A percentile compares a stretch with the other conserved stretches of the same genome.
These are phyloP conservation scores for Plagodis dolabraria DNA, from an alignment of 2,888 invertebrate species.

Conservation along the genomic window DNA sequence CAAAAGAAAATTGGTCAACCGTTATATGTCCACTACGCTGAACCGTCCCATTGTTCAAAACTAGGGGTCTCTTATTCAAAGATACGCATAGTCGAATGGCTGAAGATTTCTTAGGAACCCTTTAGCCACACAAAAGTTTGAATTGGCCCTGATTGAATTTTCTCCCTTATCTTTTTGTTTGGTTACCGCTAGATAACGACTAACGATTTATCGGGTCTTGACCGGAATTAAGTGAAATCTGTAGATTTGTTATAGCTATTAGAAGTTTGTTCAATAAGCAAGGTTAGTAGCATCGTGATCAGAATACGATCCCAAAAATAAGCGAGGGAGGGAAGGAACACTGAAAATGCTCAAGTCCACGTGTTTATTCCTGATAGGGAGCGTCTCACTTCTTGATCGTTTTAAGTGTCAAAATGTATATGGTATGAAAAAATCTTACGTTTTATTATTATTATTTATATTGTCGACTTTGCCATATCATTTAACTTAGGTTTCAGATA, in stretches of 20 bases:
- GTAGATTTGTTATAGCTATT: slow-evolving; percentile 35
- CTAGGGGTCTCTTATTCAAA: slow-evolving; percentile 69
- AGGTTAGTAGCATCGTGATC: slow-evolving; percentile 59
- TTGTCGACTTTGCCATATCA: too few species aligned
- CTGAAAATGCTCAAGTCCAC: slow-evolving; percentile 65
- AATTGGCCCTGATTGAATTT: slow-evolving; percentile 61
- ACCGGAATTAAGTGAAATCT: slow-evolving; percentile 36
- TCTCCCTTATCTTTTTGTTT: slow-evolving; percentile 51
- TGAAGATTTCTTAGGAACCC: slow-evolving; percentile 56
- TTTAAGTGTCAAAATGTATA: slow-evolving; percentile 20
- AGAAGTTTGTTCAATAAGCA: slow-evolving; percentile 49
- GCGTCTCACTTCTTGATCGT: slow-evolving; percentile 54
- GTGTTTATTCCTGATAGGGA: slow-evolving; percentile 38
- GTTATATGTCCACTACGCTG: slow-evolving; percentile 79
- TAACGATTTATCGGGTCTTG: slow-evolving; percentile 24
- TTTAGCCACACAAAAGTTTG: slow-evolving; percentile 61
- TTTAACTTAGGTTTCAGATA: too few species aligned
- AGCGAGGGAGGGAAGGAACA: slow-evolving; percentile 50
- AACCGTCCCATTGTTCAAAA: slow-evolving; percentile 76
- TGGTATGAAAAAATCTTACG: too few species aligned
- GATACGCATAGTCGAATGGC: slow-evolving; percentile 55
- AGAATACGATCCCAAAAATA: slow-evolving; percentile 64
- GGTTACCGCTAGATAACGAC: too few species aligned
- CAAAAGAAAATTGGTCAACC: slow-evolving; percentile 83
- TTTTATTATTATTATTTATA: too few species aligned